Conservation (phyloP, 2,888 invertebrate genomes). For the Leucophenga montana region DNA sequence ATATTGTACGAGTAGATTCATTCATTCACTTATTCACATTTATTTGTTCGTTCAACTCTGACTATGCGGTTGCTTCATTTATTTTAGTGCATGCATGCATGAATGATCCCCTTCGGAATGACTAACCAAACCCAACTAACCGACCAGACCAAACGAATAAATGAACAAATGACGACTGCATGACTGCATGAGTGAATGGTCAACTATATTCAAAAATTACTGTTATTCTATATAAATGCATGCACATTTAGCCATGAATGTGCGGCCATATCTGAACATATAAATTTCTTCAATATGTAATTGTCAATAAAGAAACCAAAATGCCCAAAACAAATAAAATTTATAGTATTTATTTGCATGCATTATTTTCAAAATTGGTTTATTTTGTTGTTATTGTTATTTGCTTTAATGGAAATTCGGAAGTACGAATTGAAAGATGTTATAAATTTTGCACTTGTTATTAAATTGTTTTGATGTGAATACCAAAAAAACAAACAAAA, state of each 20-base stretch:
- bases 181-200: conserved; percentile 45
- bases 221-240: background rate
- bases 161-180: conserved; percentile 20
- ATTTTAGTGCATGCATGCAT: conserved; percentile 25
- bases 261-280: background rate
- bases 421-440: background rate
- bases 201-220: conserved; percentile 37
- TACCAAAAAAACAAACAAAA: too few species aligned
- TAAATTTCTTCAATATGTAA: conserved; percentile 5
- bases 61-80: conserved; percentile 24
- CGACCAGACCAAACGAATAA: too few species aligned
- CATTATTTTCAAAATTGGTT: background rate
- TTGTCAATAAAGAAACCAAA: conserved; percentile 17
- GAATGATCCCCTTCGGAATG: background rate
- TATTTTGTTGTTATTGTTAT: background rate
- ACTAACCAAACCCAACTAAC: too few species aligned
- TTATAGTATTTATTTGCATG: conserved; percentile 1
- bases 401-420: background rate
- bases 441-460: background rate
- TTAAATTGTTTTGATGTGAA: background rate
- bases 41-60: background rate
- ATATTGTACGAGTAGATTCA: background rate
- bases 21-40: background rate
- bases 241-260: background rate
- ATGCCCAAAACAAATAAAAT: conserved; percentile 12